phyloP scores from a whole-genome alignment of 1,140 invertebrate species.

The Lycorma delicatula region DNA sequence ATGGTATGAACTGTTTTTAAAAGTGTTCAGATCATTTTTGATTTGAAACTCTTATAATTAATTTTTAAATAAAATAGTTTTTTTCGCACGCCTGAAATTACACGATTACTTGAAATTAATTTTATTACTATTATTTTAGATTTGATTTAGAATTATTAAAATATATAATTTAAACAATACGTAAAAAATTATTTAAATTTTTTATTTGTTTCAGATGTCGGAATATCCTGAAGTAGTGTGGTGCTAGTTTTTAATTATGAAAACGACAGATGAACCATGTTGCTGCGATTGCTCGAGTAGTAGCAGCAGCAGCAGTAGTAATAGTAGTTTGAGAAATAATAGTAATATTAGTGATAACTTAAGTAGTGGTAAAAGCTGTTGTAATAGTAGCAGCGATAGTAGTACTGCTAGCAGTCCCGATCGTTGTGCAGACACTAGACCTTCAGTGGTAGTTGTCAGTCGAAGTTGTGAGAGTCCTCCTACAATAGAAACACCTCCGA shows the following conservation, averaged over 20 bases:
- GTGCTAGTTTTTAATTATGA: not conserved
- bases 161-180: no score
- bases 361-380: not conserved
- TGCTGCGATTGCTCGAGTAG: not conserved
- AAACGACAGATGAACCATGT: not conserved
- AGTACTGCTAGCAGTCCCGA: constrained; percentile 2
- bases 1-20: no score
- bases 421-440: not conserved
- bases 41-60: no score
- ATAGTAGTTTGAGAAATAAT: constrained; percentile 30
- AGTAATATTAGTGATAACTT: constrained; percentile 2
- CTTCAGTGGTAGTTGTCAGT: not conserved
- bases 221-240: not conserved
- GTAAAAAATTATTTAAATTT: no score
- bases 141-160: no score
- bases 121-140: no score
- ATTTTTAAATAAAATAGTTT: no score
- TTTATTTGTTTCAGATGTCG: not conserved
- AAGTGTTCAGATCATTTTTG: no score
- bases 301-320: constrained; percentile 14
- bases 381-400: not conserved
- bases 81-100: no score
- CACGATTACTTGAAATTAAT: no score
- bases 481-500: not conserved
- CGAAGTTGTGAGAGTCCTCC: not conserved